Conservation (phyloP, 2,797 vertebrate species). For the Bovichtus diacanthus region DNA sequence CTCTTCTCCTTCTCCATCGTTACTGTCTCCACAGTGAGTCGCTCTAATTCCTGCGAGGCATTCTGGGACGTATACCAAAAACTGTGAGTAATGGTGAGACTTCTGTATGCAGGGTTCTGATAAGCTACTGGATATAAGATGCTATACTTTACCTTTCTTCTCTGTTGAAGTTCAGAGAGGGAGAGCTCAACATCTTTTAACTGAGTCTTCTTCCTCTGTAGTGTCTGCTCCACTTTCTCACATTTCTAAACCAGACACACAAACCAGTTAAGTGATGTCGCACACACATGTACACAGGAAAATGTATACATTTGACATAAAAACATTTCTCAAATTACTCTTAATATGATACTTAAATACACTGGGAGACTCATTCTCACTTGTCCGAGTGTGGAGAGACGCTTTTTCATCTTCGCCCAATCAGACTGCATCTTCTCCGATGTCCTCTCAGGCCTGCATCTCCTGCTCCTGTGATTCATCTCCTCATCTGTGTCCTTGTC, state of each 20-base stretch:
- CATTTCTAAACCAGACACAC: conserved; percentile 72
- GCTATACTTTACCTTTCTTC: conserved; percentile 69
- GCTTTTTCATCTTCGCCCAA: conserved; percentile 50
- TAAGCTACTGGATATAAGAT: not conserved
- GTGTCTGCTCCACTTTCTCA: conserved; percentile 70
- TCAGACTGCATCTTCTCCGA: conserved; percentile 54
- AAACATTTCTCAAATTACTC: not conserved
- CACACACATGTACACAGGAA: not conserved
- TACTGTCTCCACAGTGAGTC: conserved; percentile 41
- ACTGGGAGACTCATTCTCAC: conserved; percentile 35
- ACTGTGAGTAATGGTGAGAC: conserved; percentile 1
- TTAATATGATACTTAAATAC: not conserved
- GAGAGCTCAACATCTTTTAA: conserved; percentile 68
- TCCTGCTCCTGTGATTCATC: conserved; percentile 13
- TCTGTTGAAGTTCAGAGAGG: conserved; percentile 67
- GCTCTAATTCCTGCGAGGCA: conserved; percentile 66
- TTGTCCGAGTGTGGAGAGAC: conserved; percentile 46
- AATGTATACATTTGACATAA: not conserved
- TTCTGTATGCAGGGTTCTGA: not conserved
- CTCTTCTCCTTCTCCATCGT: conserved; percentile 68
- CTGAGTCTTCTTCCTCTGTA: conserved; percentile 69
- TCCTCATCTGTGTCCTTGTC: conserved; percentile 64
- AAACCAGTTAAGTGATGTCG: conserved; percentile 2
- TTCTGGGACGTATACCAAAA: conserved; percentile 64
- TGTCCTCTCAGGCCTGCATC: conserved; percentile 30